A percentile compares a stretch with the other conserved stretches of the same genome.
phyloP scores from a whole-genome alignment of 2,888 invertebrate genomes.

The Trissolcus brochymenae region DNA sequence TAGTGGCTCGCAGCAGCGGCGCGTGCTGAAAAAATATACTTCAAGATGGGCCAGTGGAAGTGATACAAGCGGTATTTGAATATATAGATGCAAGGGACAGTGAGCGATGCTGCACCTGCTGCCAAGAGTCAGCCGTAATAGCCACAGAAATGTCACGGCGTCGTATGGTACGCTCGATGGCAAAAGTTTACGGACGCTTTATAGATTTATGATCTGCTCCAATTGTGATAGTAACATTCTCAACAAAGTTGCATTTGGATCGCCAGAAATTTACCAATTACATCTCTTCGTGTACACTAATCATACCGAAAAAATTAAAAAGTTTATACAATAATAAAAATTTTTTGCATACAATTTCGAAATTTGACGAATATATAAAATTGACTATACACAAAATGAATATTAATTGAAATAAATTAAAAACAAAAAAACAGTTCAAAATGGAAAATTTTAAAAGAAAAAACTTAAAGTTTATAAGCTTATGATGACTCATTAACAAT shows the following conservation, averaged over 20 bases:
- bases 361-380: too few species aligned
- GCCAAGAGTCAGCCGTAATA: slow-evolving; percentile 71
- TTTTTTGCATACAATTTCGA: too few species aligned
- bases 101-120: slow-evolving; percentile 75
- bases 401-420: too few species aligned
- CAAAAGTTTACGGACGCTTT: slow-evolving; percentile 63
- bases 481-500: too few species aligned
- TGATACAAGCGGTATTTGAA: slow-evolving; percentile 67
- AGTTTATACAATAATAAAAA: too few species aligned
- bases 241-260: slow-evolving; percentile 52
- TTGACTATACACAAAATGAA: too few species aligned
- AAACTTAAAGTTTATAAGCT: too few species aligned
- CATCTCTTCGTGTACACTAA: slow-evolving; percentile 9
- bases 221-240: slow-evolving; percentile 51
- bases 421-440: too few species aligned
- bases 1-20: slow-evolving; percentile 67
- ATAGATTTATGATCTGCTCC: slow-evolving; percentile 57
- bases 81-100: slow-evolving; percentile 71
- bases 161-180: slow-evolving; percentile 62
- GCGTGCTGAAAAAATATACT: slow-evolving; percentile 59
- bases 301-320: too few species aligned
- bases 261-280: slow-evolving; percentile 34
- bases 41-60: slow-evolving; percentile 59
- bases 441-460: too few species aligned
- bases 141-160: slow-evolving; percentile 69